Percentiles rank a stretch among this genome's conserved stretches.
Conservation (phyloP, 1,140 invertebrate genomes). For the Cydia fagiglandana region DNA sequence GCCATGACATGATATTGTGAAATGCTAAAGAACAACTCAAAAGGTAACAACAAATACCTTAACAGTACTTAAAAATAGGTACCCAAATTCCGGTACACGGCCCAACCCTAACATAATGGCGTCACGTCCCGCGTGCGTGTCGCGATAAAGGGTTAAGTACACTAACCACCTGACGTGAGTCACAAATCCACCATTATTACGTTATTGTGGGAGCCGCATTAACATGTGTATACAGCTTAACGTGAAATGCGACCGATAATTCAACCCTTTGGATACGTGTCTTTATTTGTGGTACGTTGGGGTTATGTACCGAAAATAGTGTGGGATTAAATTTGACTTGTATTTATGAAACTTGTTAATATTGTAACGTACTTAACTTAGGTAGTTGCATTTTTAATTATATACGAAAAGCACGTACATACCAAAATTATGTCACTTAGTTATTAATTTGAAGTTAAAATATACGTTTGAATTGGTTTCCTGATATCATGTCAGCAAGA, state of each 20-base stretch:
- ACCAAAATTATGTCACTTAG: too few species aligned
- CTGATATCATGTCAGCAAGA: too few species aligned
- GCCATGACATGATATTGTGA: too few species aligned
- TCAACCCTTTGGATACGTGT: slow-evolving; percentile 43
- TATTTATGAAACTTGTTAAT: too few species aligned
- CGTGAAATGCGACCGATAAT: slow-evolving; percentile 76
- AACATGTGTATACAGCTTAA: slow-evolving; percentile 73
- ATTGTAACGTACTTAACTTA: too few species aligned
- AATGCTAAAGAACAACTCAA: neutral
- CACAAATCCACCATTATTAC: slow-evolving; percentile 78
- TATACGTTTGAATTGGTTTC: too few species aligned
- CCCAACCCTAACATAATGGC: slow-evolving; percentile 65
- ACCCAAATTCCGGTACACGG: slow-evolving; percentile 29
- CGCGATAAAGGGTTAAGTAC: slow-evolving; percentile 78
- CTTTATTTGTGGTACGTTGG: neutral
- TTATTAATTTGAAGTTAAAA: too few species aligned
- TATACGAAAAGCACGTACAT: too few species aligned
- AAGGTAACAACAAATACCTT: neutral
- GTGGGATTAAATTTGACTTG: neutral
- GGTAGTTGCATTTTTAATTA: too few species aligned
- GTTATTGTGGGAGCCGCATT: slow-evolving; percentile 77
- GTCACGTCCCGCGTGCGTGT: slow-evolving; percentile 75
- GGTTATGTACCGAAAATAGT: slow-evolving; percentile 7
- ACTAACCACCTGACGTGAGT: slow-evolving; percentile 77
- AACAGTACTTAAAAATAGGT: neutral